Evolutionary conservation across 2,888 invertebrate species (phyloP), one percentile per base, ranked within the genome.

Genomic region (Sinohyriopsis cumingii): DNA sequence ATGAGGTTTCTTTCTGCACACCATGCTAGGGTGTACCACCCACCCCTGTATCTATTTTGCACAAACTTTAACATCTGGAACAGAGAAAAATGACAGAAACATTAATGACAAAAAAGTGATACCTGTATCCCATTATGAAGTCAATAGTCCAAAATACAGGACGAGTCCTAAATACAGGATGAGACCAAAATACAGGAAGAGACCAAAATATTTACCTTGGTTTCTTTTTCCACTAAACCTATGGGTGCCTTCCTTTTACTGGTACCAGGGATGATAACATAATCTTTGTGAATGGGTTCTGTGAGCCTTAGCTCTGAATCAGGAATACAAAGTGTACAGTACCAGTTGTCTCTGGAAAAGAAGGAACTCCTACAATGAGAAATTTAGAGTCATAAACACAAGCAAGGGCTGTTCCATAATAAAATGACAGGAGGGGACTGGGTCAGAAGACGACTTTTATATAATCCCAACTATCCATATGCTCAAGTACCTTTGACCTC

Each of bases 261-360:
- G n/a, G 83, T 80, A 18, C 84, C 85, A 9, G 67, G 63, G 22
- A 76, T 79, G 22, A 76, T 67, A 54, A 71, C 73, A 57, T 69
- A 68, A 61, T 78, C 82, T 61, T 77, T 75, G 12, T 64, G 74
- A 28, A 78, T 77, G 6, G 79, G 82, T 69, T 76, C 76, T 24
- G 79, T 76, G 25, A 84, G 71, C 5, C 76, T 72, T 28, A 86
- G 73, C n/a, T 84, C 84, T n/a, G 86, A 81, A 86, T 95, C 94
- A 91, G 95, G 95, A 81, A 94, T 94, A 92, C 97, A 97, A 83
- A 97, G 91, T 87, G 96, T 92, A 91, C 97, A 97, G 89, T 95
- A 95, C 96, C 97, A 97, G 67, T 79, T 95, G 93, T 94, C 96
- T 82, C 94, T 94, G 90, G 60, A 86, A 85, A 62, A 67, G 65